A percentile compares a stretch with the other conserved stretches of the same genome.
Evolutionary conservation across 2,888 invertebrate species (phyloP).

Genomic region (Rotaria macrura): DNA sequence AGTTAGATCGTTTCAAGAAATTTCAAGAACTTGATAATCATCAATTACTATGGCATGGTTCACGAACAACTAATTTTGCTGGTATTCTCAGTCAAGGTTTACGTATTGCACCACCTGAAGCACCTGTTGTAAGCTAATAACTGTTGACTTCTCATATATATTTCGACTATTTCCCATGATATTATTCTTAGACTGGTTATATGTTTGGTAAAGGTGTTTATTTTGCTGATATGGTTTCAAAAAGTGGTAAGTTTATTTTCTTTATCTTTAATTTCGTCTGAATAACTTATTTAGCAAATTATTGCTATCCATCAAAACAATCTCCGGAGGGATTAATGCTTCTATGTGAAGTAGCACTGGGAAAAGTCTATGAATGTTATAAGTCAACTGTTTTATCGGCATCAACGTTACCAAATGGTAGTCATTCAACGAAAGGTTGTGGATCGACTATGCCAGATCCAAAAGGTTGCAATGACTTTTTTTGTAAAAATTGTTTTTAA

Average conservation of each 20-base stretch:
- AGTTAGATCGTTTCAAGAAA: conserved; percentile 38
- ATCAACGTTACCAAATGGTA: conserved; percentile 65
- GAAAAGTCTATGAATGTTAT: conserved; percentile 44
- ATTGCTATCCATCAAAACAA: conserved; percentile 65
- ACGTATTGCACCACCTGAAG: conserved; percentile 93
- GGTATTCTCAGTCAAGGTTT: conserved; percentile 60
- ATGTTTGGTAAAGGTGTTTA: conserved; percentile 65
- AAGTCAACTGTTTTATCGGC: conserved; percentile 49
- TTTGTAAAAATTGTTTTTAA: conserved; percentile 20
- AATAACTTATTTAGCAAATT: conserved; percentile 79
- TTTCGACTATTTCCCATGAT: neutral
- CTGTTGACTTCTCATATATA: conserved; percentile 40
- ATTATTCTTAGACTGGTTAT: conserved; percentile 47
- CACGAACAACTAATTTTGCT: conserved; percentile 80
- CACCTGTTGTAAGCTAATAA: conserved; percentile 58
- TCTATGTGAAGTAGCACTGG: conserved; percentile 74
- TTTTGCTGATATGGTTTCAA: conserved; percentile 73
- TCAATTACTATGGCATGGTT: conserved; percentile 65
- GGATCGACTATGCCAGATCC: conserved; percentile 78
- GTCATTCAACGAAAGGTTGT: conserved; percentile 73
- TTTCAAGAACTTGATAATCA: conserved; percentile 57
- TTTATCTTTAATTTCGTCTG: neutral
- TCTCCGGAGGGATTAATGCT: conserved; percentile 72
- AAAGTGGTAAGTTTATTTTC: conserved; percentile 70
- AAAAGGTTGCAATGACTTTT: conserved; percentile 37